Conservation (phyloP, 92 coral and sea anemone genomes). For the Chrysogorgia sp. region DNA sequence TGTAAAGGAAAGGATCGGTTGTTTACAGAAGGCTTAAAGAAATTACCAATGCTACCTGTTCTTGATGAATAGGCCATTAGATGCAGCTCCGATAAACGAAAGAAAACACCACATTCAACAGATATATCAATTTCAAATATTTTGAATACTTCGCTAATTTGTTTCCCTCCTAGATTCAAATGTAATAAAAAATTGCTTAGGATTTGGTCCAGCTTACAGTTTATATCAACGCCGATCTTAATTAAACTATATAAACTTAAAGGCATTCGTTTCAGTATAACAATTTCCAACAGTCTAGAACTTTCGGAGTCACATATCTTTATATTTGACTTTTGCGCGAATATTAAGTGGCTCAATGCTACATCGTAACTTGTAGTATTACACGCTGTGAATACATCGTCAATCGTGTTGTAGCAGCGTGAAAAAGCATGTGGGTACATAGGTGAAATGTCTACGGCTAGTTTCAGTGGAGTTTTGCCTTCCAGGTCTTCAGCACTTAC, state of each 20-base stretch:
- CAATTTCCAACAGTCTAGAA: neutral
- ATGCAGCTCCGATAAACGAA: conserved; percentile 65
- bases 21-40: too few relatives aligned
- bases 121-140: conserved; percentile 35
- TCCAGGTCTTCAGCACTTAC: neutral
- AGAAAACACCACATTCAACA: conserved; percentile 55
- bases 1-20: too few relatives aligned
- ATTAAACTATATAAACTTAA: too few relatives aligned
- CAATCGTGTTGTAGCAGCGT: conserved; percentile 14
- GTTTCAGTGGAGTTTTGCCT: conserved; percentile 1
- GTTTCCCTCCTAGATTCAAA: neutral
- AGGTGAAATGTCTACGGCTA: neutral
- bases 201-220: neutral
- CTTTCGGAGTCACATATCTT: conserved; percentile 4
- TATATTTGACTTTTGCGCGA: neutral
- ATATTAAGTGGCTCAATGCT: neutral
- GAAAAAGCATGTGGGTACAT: neutral
- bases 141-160: too few relatives aligned
- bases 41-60: conserved; percentile 40
- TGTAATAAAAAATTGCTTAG: neutral
- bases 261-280: conserved; percentile 2
- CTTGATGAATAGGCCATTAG: conserved; percentile 55
- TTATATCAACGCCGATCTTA: conserved; percentile 12
- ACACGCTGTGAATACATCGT: neutral
- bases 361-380: conserved; percentile 22